Evolutionary conservation across 2,797 vertebrate species (phyloP).

Genomic region (Enteromius argenteus): DNA sequence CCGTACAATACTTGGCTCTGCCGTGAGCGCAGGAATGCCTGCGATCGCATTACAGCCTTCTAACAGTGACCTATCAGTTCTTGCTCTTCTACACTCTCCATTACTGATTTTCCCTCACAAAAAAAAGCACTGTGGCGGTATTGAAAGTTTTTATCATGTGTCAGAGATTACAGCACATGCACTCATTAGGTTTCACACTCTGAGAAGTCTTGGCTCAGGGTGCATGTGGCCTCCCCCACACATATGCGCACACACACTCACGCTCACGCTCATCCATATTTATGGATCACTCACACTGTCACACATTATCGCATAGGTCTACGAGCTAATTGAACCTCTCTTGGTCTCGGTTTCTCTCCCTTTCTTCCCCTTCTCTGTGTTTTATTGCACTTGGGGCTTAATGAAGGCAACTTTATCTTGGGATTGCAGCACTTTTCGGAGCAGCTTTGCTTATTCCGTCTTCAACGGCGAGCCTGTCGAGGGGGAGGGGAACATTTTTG

Average conservation of each 20-base stretch:
- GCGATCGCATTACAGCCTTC: slow-evolving; percentile 33
- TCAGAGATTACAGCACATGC: slow-evolving; percentile 22
- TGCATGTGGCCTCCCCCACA: slow-evolving; percentile 32
- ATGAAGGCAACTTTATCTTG: slow-evolving; percentile 1
- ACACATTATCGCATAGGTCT: slow-evolving; percentile 32
- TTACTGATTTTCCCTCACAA: neutral
- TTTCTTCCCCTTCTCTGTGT: neutral
- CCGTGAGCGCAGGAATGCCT: slow-evolving; percentile 16
- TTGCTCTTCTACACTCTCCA: slow-evolving; percentile 24
- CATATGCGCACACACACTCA: slow-evolving; percentile 35
- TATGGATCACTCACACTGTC: slow-evolving; percentile 47
- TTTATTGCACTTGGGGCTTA: slow-evolving; percentile 38
- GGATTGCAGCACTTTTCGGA: slow-evolving; percentile 35
- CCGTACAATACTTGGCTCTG: slow-evolving; percentile 38
- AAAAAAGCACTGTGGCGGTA: neutral
- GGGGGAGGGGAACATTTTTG: slow-evolving; percentile 9
- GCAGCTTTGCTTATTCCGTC: slow-evolving; percentile 5
- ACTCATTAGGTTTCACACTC: slow-evolving; percentile 36
- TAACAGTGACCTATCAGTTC: slow-evolving; percentile 43
- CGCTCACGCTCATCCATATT: slow-evolving; percentile 41
- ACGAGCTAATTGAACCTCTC: slow-evolving; percentile 12
- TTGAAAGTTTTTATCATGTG: slow-evolving; percentile 6
- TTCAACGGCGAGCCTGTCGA: neutral
- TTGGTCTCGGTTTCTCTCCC: neutral
- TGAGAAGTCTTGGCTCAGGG: slow-evolving; percentile 23